Base-by-base conservation (phyloP, 2,797 vertebrate genomes). In the Ctenopoma multispine region DNA sequence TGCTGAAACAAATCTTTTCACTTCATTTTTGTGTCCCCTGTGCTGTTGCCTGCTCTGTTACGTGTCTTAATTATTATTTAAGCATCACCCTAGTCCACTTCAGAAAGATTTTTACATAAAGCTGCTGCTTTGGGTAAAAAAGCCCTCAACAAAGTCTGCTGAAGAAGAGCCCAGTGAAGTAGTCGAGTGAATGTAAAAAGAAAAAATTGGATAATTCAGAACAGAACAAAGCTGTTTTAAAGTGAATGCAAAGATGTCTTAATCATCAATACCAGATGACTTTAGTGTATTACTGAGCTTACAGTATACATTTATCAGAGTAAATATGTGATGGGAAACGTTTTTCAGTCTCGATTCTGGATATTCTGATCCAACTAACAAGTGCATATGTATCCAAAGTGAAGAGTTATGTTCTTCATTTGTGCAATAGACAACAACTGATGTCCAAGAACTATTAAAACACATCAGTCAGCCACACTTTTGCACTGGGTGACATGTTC, bases 11-110 rank as follows among this genome's bases (percentile, higher is more conserved):
- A 36, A 55, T 18, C 40, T 60, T 27, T 49, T 80, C 50, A 57
- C 69, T 76, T 78, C 47, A 31, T 69, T 20, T 85, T 51, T 27
- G 43, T 49, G 57, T 68, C 72, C 41, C 65, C 29, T 50, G 20
- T 31, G 58, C 17, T n/a, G 21, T 58, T 75, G 31, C 29, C n/a
- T 40, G 1, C 36, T 71, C 36, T 10, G 44, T 60, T 24, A 48
- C 51, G 27, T 29, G 9, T 31, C 15, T 20, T 40, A 31, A 76
- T 75, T 63, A 48, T 47, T 48, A 43, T 50, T 53, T 57, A 59
- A 64, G 3, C 13, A 21, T 50, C 41, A 20, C 7, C 4, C 2
- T 13, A 10, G 14, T 63, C 14, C 20, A 14, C 31, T 27, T 56
- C 46, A 41, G 8, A 65, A 62, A 58, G 20, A 48, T 1, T 2